phyloP scores from a whole-genome alignment of 1,140 invertebrate species.

The Halictus rubicundus region DNA sequence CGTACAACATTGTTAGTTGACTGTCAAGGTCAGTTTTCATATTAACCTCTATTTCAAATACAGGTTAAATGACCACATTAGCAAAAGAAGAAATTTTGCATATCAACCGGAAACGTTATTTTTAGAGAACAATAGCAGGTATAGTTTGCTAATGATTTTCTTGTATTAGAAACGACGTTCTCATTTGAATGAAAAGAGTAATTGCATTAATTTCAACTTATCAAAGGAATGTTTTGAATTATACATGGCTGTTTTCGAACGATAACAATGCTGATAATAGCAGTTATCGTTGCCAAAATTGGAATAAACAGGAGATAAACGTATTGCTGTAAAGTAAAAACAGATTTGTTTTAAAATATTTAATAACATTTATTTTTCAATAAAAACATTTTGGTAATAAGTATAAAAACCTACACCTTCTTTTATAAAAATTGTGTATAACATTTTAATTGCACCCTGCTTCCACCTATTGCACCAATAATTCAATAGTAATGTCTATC shows the following conservation, averaged over 20 bases:
- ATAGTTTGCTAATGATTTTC: too few relatives aligned
- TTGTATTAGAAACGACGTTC: too few relatives aligned
- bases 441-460: background rate
- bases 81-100: too few relatives aligned
- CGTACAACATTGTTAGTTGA: too few relatives aligned
- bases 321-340: background rate
- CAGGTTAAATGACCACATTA: too few relatives aligned
- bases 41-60: too few relatives aligned
- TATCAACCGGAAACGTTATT: too few relatives aligned
- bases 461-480: background rate
- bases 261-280: background rate
- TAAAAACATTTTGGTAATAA: conserved; percentile 7
- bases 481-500: background rate
- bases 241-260: background rate
- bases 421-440: conserved; percentile 8
- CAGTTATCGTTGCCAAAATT: background rate
- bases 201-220: too few relatives aligned
- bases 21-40: too few relatives aligned
- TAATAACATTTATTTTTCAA: conserved; percentile 12
- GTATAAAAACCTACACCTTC: conserved; percentile 15
- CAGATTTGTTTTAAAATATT: background rate
- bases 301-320: background rate
- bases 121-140: too few relatives aligned
- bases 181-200: too few relatives aligned
- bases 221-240: background rate